phyloP scores from a whole-genome alignment of 2,888 invertebrate species.

The Hofmannophila pseudospretella region DNA sequence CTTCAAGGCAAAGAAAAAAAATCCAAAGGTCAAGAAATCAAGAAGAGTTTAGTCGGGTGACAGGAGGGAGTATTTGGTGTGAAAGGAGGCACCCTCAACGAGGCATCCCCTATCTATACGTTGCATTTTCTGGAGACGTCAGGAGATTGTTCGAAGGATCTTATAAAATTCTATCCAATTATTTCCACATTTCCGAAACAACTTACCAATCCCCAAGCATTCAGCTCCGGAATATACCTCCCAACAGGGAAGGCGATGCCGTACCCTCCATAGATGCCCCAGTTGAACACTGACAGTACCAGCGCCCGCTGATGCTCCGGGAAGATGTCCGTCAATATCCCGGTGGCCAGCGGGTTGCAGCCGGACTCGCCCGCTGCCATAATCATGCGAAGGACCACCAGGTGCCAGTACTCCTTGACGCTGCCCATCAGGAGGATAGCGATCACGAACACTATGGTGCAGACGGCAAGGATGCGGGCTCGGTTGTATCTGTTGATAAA shows the following conservation, averaged over 20 bases:
- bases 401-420: conserved; percentile 93
- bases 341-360: conserved; percentile 91
- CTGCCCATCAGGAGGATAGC: conserved; percentile 92
- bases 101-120: no score
- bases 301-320: conserved; percentile 89
- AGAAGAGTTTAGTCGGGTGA: no score
- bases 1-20: no score
- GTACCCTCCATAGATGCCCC: conserved; percentile 97
- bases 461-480: conserved; percentile 84
- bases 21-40: no score
- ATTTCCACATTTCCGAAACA: no score
- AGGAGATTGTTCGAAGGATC: no score
- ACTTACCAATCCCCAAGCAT: conserved; percentile 85
- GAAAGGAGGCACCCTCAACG: no score
- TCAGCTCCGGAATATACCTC: conserved; percentile 86
- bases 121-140: no score
- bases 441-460: conserved; percentile 88
- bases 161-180: no score
- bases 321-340: conserved; percentile 89
- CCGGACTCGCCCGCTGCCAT: conserved; percentile 93
- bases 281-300: conserved; percentile 95
- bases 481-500: conserved; percentile 78
- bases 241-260: conserved; percentile 95
- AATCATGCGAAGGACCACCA: conserved; percentile 89
- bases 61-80: no score